A percentile compares a stretch with the other conserved stretches of the same genome.
These are phyloP conservation scores for Ardeotis arabs DNA, from an alignment of 2,113 vertebrate genomes.

Conservation along the genomic window DNA sequence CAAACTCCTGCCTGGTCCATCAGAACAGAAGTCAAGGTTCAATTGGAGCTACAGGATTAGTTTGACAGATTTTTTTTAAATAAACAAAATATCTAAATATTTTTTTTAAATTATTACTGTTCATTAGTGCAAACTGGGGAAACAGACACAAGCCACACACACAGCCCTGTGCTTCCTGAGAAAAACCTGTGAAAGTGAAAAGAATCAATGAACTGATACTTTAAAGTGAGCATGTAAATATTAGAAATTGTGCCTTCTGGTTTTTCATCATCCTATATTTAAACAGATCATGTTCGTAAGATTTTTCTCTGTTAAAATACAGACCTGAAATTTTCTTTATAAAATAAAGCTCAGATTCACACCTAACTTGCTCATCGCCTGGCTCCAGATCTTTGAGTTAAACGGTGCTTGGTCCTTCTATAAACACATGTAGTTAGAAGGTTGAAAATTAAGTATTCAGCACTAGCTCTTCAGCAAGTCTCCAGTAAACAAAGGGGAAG, in stretches of 20 bases:
- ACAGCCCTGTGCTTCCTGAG: background rate
- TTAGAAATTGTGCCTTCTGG: background rate
- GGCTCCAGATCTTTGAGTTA: background rate
- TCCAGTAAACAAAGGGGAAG: constrained; percentile 57
- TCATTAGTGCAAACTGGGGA: background rate
- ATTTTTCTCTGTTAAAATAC: background rate
- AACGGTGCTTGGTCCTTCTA: background rate
- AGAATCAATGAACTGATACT: background rate
- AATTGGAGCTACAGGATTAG: background rate
- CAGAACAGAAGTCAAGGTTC: background rate
- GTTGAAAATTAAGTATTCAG: constrained; percentile 36
- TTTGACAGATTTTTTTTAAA: background rate
- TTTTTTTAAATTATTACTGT: too few species aligned
- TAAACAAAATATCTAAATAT: too few species aligned
- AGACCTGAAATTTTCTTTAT: background rate
- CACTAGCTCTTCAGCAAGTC: constrained; percentile 5
- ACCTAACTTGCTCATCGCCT: background rate
- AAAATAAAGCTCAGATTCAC: background rate
- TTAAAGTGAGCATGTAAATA: background rate
- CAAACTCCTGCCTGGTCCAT: background rate
- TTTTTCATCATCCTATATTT: background rate
- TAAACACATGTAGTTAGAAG: background rate
- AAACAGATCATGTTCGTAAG: accelerated
- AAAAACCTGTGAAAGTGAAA: background rate
- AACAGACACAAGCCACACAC: background rate